phyloP scores from a whole-genome alignment of 2,888 invertebrate species.

The Tetheella fluctuosa region DNA sequence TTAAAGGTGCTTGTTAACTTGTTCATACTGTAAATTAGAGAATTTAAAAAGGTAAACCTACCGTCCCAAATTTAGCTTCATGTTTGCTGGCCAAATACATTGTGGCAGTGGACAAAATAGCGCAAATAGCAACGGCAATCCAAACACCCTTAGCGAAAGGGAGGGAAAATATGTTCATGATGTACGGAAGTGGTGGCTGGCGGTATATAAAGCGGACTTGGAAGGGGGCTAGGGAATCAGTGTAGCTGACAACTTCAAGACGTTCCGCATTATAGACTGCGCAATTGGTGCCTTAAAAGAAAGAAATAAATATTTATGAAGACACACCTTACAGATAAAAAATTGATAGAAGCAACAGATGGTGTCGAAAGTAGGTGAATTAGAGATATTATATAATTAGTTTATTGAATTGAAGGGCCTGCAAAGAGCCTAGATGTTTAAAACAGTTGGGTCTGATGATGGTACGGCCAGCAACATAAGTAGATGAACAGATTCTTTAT shows the following conservation, averaged over 20 bases:
- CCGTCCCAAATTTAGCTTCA: conserved; percentile 50
- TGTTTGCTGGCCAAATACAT: conserved; percentile 65
- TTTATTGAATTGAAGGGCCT: too few species aligned
- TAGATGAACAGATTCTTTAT: too few species aligned
- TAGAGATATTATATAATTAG: too few species aligned
- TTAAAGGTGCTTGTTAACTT: too few species aligned
- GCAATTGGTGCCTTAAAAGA: conserved; percentile 55
- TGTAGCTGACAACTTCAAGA: conserved; percentile 68
- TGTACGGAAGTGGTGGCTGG: conserved; percentile 86
- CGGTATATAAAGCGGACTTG: conserved; percentile 84
- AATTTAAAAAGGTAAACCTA: conserved; percentile 26
- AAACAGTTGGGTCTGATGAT: too few species aligned
- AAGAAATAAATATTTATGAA: neutral
- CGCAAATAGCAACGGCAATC: conserved; percentile 75
- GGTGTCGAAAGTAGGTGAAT: too few species aligned
- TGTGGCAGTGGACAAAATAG: conserved; percentile 57
- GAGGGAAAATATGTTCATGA: conserved; percentile 85
- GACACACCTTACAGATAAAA: too few species aligned
- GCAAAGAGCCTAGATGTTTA: too few species aligned
- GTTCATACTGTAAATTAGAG: too few species aligned
- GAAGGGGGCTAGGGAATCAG: conserved; percentile 74
- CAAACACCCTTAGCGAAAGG: conserved; percentile 86
- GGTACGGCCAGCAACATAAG: too few species aligned
- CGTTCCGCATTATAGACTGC: conserved; percentile 48
- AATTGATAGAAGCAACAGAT: too few species aligned